phyloP scores from a whole-genome alignment of 2,113 vertebrate species.

The Cynocephalus volans region DNA sequence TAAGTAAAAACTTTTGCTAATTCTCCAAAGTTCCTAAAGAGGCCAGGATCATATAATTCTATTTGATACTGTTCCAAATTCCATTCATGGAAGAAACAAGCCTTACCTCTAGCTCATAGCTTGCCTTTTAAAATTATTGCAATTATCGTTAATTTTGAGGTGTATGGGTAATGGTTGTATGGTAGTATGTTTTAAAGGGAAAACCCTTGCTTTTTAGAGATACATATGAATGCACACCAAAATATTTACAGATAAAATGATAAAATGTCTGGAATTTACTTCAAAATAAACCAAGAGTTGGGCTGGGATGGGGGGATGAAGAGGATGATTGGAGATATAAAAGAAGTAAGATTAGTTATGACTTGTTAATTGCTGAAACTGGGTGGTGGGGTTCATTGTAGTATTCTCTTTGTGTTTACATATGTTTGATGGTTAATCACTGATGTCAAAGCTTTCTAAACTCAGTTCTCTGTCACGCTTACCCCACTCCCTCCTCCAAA shows the following conservation, averaged over 20 bases:
- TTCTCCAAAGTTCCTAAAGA: not conserved
- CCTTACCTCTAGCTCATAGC: not conserved
- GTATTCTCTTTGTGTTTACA: not conserved
- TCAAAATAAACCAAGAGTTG: not conserved
- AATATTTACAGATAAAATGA: not conserved
- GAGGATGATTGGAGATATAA: not conserved
- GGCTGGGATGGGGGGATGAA: not conserved
- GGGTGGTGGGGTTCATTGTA: not conserved
- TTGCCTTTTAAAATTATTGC: not conserved
- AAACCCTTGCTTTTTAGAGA: not conserved
- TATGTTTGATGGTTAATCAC: not conserved
- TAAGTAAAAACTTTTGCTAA: not conserved
- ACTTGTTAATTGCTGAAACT: constrained; percentile 2
- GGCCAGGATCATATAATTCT: not conserved
- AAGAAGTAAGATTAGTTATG: not conserved
- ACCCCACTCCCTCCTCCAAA: not conserved
- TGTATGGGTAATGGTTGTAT: not conserved
- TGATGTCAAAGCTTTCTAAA: not conserved
- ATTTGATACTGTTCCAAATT: constrained; percentile 13
- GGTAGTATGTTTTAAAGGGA: not conserved
- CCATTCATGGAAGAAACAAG: not conserved
- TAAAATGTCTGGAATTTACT: not conserved
- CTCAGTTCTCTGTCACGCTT: not conserved
- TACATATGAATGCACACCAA: not conserved
- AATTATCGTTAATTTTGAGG: not conserved